Base-by-base conservation (phyloP, 1,140 invertebrate genomes). In the Spodoptera frugiperda region DNA sequence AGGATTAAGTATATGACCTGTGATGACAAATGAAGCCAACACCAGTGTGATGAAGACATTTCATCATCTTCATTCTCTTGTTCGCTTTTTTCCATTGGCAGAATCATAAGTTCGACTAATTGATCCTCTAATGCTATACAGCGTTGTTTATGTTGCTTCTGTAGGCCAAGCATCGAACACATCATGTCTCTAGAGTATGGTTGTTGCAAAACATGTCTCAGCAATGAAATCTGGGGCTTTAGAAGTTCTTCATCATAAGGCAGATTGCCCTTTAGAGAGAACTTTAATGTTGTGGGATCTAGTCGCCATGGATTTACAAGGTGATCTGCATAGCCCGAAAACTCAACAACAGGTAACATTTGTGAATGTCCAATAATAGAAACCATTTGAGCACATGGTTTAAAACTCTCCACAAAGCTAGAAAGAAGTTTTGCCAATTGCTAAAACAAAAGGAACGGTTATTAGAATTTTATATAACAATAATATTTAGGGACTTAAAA, bases 101-200 rank as follows among this genome's bases (percentile, higher is more conserved):
- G 94, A 65, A 99, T 97, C 59, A 99, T 97, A 19, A 99, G 93
- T 88, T 99, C 98, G 0, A 99, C 98, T 14, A 99, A 91, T 91
- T 99, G 98, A 80, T 99, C 98, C 91, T 99, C 98, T 17, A 99
- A 90, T 0, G 98, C 97, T 70, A 97, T 96, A 91, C 98, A 99
- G 14, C 98, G 95, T 85, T 98, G 97, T 88, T 99, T 99, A 76
- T 98, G 97, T 95, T 98, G 98, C 94, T 98, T 99, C 85, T 98
- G 98, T 10, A 99, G 93, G 53, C 98, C 98, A 17, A 99, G 94
- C 97, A 99, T 99, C 0, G 97, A 97, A 78, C 97, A 99, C 71
- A 99, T 98, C 97, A 99, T 99, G 84, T 99, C 99, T 78, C 98
- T 96, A 1, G 98, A 99, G 91, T 99, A 99, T 0, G 98, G 98